Conservation (phyloP, 2,797 vertebrate genomes). For the Pachyuromys duprasi region DNA sequence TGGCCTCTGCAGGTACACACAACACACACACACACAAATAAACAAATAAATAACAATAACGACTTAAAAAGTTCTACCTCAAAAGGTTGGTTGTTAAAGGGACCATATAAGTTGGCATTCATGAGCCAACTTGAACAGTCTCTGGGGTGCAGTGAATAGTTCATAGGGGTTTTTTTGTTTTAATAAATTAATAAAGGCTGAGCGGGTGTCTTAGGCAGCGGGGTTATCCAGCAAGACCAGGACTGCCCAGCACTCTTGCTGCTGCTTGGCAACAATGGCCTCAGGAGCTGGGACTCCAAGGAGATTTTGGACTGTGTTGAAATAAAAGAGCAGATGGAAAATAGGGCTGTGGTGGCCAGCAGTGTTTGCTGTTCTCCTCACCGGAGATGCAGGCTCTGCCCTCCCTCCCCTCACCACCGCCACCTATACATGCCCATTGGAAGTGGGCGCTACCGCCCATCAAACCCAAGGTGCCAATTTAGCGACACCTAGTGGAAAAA, state of each 20-base stretch:
- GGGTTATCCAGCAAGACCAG: background rate
- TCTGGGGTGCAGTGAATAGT: background rate
- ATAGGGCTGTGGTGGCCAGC: background rate
- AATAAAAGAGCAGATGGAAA: constrained; percentile 15
- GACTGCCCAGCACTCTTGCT: background rate
- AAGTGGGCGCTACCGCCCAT: background rate
- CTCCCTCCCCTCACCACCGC: too few relatives aligned
- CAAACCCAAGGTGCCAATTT: constrained; percentile 69
- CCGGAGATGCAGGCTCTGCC: background rate
- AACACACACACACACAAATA: background rate
- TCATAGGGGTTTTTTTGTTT: background rate
- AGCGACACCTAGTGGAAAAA: constrained; percentile 76
- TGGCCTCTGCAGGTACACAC: background rate
- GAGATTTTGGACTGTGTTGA: background rate
- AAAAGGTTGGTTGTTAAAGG: background rate
- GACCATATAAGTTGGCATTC: background rate
- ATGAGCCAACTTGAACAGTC: background rate
- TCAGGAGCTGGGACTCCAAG: background rate
- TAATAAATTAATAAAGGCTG: constrained; percentile 37
- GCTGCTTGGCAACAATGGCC: background rate
- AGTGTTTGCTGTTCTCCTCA: constrained; percentile 41
- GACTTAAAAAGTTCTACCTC: background rate
- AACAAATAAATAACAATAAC: background rate
- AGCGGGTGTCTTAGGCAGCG: background rate
- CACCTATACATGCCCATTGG: background rate